Evolutionary conservation across 2,113 vertebrate species (phyloP).

Genomic region (Brachyhypopomus gauderio): DNA sequence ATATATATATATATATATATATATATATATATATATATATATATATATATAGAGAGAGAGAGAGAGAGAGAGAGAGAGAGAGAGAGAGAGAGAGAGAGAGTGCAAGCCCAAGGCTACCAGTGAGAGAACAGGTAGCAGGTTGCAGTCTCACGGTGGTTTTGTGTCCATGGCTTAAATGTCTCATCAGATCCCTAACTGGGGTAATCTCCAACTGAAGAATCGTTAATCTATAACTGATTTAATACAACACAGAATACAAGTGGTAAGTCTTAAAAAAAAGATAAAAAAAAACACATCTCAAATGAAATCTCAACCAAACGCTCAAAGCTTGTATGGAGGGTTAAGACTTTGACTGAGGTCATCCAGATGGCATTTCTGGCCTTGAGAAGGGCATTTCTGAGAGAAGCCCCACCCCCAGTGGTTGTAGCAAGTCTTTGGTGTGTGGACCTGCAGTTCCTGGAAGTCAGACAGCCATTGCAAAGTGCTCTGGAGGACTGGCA

Average conservation of each 20-base stretch:
- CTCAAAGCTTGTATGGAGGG: not conserved
- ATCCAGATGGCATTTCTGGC: not conserved
- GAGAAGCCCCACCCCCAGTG: not conserved
- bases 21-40: no score
- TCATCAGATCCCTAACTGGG: no score
- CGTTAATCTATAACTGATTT: no score
- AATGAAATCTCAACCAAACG: not conserved
- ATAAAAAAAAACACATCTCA: not conserved
- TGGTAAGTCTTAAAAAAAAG: not conserved
- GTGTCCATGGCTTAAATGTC: no score
- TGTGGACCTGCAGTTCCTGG: not conserved
- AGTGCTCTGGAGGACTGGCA: constrained; percentile 28
- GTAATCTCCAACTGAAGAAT: no score
- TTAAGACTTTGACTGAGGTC: not conserved
- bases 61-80: no score
- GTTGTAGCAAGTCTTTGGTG: not conserved
- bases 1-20: no score
- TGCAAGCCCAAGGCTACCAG: no score
- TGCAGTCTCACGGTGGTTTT: no score
- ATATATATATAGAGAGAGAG: no score
- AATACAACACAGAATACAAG: constrained; percentile 5
- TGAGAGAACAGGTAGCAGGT: no score
- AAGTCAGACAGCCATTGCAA: constrained; percentile 39
- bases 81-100: no score
- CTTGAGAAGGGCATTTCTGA: not conserved